Percentiles rank a stretch among this genome's conserved stretches.
These are phyloP conservation scores for Actinopyga echinites DNA, from an alignment of 53 echinoderm and acorn worm species.

Conservation along the genomic window DNA sequence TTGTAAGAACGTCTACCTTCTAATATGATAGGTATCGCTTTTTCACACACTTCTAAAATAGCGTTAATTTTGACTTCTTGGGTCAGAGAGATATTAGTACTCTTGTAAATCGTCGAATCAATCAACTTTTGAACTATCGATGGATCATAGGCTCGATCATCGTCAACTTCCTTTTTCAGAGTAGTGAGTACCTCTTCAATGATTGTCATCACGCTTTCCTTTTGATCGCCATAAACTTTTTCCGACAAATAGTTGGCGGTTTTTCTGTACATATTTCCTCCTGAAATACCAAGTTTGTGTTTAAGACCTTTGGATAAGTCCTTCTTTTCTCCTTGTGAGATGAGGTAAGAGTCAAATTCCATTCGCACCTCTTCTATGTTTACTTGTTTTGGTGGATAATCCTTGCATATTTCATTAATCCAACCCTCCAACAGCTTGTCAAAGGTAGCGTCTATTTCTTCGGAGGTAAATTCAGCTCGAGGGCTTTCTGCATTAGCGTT, in stretches of 20 bases:
- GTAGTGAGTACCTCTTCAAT: background rate
- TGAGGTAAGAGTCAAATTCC: background rate
- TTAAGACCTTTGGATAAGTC: conserved; percentile 24
- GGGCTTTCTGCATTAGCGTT: background rate
- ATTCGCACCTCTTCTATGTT: background rate
- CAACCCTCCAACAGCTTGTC: conserved; percentile 5
- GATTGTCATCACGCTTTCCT: background rate
- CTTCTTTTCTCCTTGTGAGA: background rate
- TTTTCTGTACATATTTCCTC: background rate
- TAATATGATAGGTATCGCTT: conserved; percentile 3
- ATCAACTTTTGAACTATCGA: background rate
- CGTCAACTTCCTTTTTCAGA: background rate
- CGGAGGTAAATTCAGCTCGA: background rate
- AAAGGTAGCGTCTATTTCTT: conserved; percentile 9
- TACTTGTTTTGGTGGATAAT: background rate
- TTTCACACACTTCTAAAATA: background rate
- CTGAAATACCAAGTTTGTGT: background rate
- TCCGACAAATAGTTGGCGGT: background rate
- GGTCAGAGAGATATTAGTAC: background rate
- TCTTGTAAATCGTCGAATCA: background rate
- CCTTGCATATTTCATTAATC: conserved; percentile 22
- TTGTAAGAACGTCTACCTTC: background rate
- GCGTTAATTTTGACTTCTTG: conserved; percentile 19
- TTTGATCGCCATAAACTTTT: background rate
- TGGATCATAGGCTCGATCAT: conserved; percentile 12